Evolutionary conservation across 2,797 vertebrate species (phyloP).

Genomic region (Silurus aristotelis): DNA sequence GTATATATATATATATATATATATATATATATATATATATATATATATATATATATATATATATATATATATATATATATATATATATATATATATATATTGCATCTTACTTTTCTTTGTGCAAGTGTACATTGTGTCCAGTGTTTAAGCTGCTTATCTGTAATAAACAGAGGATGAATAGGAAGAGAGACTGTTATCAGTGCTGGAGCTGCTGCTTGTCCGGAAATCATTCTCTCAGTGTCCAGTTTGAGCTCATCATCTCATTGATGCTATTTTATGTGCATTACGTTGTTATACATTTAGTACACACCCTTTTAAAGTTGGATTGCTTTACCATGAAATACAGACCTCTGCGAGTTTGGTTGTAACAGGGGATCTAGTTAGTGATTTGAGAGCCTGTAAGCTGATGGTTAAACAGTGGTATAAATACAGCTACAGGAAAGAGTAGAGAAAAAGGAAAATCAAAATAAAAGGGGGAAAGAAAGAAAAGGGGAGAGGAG

Average conservation of each 20-base stretch:
- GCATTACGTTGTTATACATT: background rate
- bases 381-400: background rate
- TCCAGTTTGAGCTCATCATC: conserved; percentile 20
- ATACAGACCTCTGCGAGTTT: background rate
- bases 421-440: background rate
- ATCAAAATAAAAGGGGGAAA: too few relatives aligned
- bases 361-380: background rate
- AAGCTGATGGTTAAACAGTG: background rate
- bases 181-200: conserved; percentile 23
- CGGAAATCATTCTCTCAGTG: conserved; percentile 14
- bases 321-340: too few relatives aligned
- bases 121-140: background rate
- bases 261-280: conserved; percentile 5
- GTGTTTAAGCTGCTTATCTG: conserved; percentile 34
- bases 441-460: background rate
- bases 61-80: too few relatives aligned
- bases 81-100: background rate
- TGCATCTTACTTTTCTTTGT: background rate
- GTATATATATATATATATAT: too few relatives aligned
- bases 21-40: too few relatives aligned
- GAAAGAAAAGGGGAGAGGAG: background rate
- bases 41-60: too few relatives aligned
- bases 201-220: conserved; percentile 1
- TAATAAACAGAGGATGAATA: conserved; percentile 23
- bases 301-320: background rate